Evolutionary conservation across 2,797 vertebrate species (phyloP), one percentile per base, ranked within the genome.

Genomic region (Platyrinchus mystaceus): DNA sequence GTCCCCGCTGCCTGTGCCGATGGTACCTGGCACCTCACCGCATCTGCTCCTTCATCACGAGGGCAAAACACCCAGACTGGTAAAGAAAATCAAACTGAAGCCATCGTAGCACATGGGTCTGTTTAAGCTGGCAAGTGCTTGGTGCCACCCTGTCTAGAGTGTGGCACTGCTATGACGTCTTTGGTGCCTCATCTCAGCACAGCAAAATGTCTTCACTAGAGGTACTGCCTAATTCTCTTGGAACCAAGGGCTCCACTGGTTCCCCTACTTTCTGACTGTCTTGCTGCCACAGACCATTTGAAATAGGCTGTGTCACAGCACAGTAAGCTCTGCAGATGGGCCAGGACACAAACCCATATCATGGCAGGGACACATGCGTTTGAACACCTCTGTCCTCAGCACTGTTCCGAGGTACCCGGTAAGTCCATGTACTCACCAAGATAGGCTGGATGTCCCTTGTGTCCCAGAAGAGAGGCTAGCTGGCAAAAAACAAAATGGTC

Each of bases 371-470:
- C 27, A 47, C 6, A 1, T 6, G 30, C 0, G 0, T 28, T 67
- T 46, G 50, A 69, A 46, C 12, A 27, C 47, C 53, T 64, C 74
- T 79, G 63, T 44, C 18, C 44, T 88, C 49, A 80, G 63, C 23
- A 56, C 50, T 6, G 20, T 14, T 15, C 0, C 0, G 2, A 70
- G 12, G 19, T 41, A 63, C 3, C 7, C 32, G 21, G 10, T 27
- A 81, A 88, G 49, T 56, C 37, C 2, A 1, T 4, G 58, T 52
- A 39, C n/a, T 66, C 59, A 59, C 47, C 44, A 27, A 24, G 39
- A 37, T 6, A 55, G 62, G n/a, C 26, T 66, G 47, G 37, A 68
- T 86, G 52, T 46, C 37, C 32, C 21, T 70, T 36, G 4, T 12
- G 30, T 83, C 28, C 26, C 56, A 56, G 17, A 79, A 60, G 17